phyloP scores from a whole-genome alignment of 2,797 vertebrate species.

The Xyrichtys novacula region DNA sequence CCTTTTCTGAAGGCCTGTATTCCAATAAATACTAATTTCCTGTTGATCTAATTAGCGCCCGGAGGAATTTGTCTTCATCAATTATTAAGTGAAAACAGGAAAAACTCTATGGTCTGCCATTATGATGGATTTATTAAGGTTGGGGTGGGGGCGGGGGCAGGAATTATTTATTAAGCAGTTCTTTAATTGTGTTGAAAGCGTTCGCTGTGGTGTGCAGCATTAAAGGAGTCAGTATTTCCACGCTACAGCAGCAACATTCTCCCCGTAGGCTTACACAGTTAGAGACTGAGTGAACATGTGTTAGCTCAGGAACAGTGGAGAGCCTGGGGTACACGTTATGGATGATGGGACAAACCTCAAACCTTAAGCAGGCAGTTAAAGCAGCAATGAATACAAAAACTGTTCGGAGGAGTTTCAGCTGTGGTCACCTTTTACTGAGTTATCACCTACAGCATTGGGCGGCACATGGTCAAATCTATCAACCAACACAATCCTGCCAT shows the following conservation, averaged over 20 bases:
- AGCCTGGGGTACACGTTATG: neutral
- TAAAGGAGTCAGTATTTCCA: neutral
- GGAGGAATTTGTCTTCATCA: conserved; percentile 79
- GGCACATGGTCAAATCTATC: too few species aligned
- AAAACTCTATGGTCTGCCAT: conserved; percentile 65
- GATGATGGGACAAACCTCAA: neutral
- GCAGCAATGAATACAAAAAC: neutral
- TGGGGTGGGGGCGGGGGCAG: conserved; percentile 5
- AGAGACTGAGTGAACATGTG: conserved; percentile 15
- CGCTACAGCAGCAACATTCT: conserved; percentile 7
- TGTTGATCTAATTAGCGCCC: conserved; percentile 80
- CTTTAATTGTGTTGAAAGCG: conserved; percentile 68
- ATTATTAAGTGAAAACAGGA: conserved; percentile 77
- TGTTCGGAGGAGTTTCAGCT: neutral
- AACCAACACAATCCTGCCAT: too few species aligned
- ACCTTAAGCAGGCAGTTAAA: neutral
- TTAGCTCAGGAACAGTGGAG: conserved; percentile 18
- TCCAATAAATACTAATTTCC: conserved; percentile 81
- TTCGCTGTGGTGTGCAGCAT: conserved; percentile 26
- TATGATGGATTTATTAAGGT: conserved; percentile 74
- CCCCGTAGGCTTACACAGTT: conserved; percentile 4
- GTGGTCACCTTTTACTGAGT: neutral
- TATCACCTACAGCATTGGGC: too few species aligned
- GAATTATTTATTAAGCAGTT: conserved; percentile 79
- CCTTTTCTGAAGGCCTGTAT: conserved; percentile 76